phyloP scores from a whole-genome alignment of 2,888 invertebrate genomes.

The Chelonus formosanus region DNA sequence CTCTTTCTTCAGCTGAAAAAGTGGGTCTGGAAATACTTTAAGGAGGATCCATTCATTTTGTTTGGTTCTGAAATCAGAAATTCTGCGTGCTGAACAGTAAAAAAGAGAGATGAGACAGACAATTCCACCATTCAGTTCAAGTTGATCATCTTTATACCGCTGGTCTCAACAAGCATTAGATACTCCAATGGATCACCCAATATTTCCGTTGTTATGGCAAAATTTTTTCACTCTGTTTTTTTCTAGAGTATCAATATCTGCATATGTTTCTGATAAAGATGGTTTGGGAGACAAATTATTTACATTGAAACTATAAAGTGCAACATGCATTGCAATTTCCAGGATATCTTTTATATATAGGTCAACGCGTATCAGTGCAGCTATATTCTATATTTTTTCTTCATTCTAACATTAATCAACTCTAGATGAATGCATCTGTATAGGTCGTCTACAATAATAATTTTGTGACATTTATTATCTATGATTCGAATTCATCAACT shows the following conservation, averaged over 20 bases:
- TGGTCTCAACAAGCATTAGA: constrained; percentile 79
- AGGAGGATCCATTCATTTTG: constrained; percentile 60
- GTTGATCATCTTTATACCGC: constrained; percentile 74
- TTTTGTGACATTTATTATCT: too few species aligned
- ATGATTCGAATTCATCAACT: too few species aligned
- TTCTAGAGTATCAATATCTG: constrained; percentile 68
- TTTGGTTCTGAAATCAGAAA: constrained; percentile 77
- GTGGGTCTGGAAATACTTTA: constrained; percentile 64
- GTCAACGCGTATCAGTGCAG: too few species aligned
- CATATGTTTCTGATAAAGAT: constrained; percentile 66
- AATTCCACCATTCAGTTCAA: constrained; percentile 67
- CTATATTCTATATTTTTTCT: too few species aligned
- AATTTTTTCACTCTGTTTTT: constrained; percentile 79
- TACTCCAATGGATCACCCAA: constrained; percentile 74
- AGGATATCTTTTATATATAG: too few species aligned
- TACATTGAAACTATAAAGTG: constrained; percentile 47
- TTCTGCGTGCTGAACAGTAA: constrained; percentile 74
- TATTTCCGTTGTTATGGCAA: constrained; percentile 78
- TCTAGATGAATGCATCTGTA: too few species aligned
- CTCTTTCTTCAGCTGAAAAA: constrained; percentile 65
- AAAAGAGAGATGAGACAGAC: constrained; percentile 72
- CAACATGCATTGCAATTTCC: too few species aligned
- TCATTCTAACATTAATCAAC: too few species aligned
- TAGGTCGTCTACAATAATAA: too few species aligned
- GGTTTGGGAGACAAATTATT: constrained; percentile 81